Evolutionary conservation across 2,888 invertebrate species (phyloP).

Genomic region (Caenorhabditis virilis): DNA sequence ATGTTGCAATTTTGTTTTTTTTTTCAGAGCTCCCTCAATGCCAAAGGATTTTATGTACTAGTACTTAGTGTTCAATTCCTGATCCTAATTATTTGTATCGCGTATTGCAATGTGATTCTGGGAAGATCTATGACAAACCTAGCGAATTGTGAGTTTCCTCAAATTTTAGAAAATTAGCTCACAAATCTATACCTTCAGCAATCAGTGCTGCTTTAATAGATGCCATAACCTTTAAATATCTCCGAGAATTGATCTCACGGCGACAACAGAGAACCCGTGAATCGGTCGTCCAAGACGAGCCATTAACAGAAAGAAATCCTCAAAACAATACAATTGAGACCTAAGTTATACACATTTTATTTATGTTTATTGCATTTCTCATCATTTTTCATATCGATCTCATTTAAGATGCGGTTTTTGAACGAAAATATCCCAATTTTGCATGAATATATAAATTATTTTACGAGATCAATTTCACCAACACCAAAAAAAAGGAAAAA

Average conservation of each 20-base stretch:
- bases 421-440: no score
- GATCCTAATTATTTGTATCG: slow-evolving; percentile 39
- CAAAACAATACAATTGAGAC: background rate
- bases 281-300: slow-evolving; percentile 24
- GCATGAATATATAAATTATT: no score
- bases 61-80: slow-evolving; percentile 41
- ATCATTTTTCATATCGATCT: no score
- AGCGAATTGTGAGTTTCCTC: slow-evolving; percentile 2
- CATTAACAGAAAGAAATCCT: slow-evolving; percentile 14
- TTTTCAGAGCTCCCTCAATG: slow-evolving; percentile 35
- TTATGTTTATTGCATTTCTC: background rate
- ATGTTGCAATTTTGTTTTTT: background rate
- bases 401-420: no score
- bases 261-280: slow-evolving; percentile 8
- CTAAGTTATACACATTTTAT: background rate
- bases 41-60: slow-evolving; percentile 26
- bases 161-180: background rate
- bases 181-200: background rate
- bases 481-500: no score
- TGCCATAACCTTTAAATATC: slow-evolving; percentile 14
- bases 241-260: slow-evolving; percentile 6
- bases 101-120: slow-evolving; percentile 48
- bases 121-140: slow-evolving; percentile 36
- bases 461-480: no score
- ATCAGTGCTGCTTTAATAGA: slow-evolving; percentile 15